Conservation (phyloP, 2,888 invertebrate species). For the Orthosia gothica region DNA sequence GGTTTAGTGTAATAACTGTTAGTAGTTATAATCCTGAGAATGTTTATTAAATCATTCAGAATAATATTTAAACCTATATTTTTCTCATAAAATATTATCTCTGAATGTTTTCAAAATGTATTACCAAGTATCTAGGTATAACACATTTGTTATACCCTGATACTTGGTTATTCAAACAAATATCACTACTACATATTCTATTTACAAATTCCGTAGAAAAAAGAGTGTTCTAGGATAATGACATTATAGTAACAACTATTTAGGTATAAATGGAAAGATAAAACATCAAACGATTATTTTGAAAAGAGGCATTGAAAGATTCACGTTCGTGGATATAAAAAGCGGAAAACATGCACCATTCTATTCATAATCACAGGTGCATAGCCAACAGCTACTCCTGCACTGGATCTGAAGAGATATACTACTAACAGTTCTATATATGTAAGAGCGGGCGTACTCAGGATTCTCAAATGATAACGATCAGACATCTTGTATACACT, state of each 20-base stretch:
- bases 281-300: not conserved
- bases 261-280: not conserved
- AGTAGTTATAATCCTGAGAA: not conserved
- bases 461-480: too few relatives aligned
- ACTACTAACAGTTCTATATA: too few relatives aligned
- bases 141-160: not conserved
- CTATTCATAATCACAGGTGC: not conserved
- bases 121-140: not conserved
- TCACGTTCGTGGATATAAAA: not conserved
- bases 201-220: not conserved
- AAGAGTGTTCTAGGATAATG: not conserved
- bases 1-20: not conserved
- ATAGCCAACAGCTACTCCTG: not conserved
- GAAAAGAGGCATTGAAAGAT: not conserved
- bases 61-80: not conserved
- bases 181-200: not conserved
- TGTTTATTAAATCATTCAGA: not conserved
- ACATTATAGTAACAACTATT: not conserved
- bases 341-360: not conserved
- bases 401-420: not conserved
- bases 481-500: too few relatives aligned
- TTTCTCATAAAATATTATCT: not conserved
- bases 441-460: too few relatives aligned
- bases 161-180: not conserved
- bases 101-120: not conserved